Evolutionary conservation across 2,797 vertebrate genomes (phyloP).

Genomic region (Moxostoma hubbsi): DNA sequence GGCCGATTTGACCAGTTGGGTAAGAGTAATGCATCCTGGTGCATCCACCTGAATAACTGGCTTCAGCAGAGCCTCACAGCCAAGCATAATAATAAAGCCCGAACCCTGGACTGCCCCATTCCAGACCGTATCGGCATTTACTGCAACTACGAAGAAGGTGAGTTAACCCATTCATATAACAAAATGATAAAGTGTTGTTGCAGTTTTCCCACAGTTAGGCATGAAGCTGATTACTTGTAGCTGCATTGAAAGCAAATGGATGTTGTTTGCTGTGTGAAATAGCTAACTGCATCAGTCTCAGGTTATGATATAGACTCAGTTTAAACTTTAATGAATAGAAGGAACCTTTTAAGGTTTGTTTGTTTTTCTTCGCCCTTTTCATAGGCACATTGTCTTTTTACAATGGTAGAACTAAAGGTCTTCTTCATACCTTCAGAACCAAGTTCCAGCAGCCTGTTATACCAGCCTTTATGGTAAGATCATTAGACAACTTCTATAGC

Average conservation of each 20-base stretch:
- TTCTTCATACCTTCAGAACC: constrained; percentile 90
- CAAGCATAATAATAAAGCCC: constrained; percentile 97
- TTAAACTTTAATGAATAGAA: neutral
- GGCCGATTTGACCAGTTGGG: constrained; percentile 94
- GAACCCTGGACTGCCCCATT: constrained; percentile 86
- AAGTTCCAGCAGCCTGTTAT: constrained; percentile 92
- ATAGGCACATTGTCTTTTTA: constrained; percentile 90
- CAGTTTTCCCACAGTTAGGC: neutral
- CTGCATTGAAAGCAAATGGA: neutral
- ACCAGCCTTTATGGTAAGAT: constrained; percentile 91
- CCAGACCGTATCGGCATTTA: constrained; percentile 90
- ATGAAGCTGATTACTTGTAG: neutral
- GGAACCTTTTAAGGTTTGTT: neutral
- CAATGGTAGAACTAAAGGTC: constrained; percentile 87
- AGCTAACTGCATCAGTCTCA: neutral
- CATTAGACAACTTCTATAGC: no score
- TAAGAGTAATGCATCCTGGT: constrained; percentile 91
- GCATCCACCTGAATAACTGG: constrained; percentile 97
- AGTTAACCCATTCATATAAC: constrained; percentile 12
- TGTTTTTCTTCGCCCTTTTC: neutral
- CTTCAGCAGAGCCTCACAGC: constrained; percentile 95
- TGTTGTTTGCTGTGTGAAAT: neutral
- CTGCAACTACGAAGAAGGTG: constrained; percentile 93
- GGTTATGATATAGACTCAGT: neutral
- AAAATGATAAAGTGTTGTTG: neutral